Percentiles rank a stretch among this genome's conserved stretches.
phyloP scores from a whole-genome alignment of 1,140 invertebrate species.

The Akabosia matsudoensis region DNA sequence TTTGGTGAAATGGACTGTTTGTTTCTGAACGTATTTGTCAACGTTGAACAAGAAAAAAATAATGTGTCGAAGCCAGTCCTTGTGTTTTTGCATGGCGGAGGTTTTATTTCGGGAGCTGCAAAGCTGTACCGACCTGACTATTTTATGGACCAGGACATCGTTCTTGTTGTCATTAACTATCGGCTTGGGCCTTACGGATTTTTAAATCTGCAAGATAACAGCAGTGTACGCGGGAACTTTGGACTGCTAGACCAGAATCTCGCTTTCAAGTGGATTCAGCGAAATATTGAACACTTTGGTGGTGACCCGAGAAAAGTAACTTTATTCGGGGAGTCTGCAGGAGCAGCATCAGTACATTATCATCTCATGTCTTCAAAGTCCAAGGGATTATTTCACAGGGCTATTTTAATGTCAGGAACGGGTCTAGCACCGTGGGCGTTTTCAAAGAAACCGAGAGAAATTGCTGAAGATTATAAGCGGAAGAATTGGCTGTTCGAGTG shows the following conservation, averaged over 20 bases:
- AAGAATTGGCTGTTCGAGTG: too few relatives aligned
- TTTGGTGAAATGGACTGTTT: background rate
- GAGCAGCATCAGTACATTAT: background rate
- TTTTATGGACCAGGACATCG: background rate
- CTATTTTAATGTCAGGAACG: too few relatives aligned
- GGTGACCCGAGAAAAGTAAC: background rate
- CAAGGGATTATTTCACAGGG: background rate
- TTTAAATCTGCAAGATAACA: background rate
- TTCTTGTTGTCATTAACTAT: background rate
- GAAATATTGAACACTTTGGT: background rate
- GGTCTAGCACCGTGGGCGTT: too few relatives aligned
- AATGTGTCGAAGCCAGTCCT: too few relatives aligned
- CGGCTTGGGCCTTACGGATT: background rate
- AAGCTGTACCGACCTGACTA: background rate
- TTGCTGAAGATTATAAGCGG: too few relatives aligned
- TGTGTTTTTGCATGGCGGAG: background rate
- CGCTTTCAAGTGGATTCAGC: background rate
- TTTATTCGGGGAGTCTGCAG: background rate
- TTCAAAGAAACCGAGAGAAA: too few relatives aligned
- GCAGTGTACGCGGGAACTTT: background rate
- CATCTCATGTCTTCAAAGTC: background rate
- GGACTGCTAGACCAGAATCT: background rate
- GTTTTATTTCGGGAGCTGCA: background rate
- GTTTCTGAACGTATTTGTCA: background rate
- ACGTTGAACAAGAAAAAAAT: background rate